Percentiles rank a stretch among this genome's conserved stretches.
Evolutionary conservation across 2,797 vertebrate genomes (phyloP).

Genomic region (Microctenopoma steveboyesi): DNA sequence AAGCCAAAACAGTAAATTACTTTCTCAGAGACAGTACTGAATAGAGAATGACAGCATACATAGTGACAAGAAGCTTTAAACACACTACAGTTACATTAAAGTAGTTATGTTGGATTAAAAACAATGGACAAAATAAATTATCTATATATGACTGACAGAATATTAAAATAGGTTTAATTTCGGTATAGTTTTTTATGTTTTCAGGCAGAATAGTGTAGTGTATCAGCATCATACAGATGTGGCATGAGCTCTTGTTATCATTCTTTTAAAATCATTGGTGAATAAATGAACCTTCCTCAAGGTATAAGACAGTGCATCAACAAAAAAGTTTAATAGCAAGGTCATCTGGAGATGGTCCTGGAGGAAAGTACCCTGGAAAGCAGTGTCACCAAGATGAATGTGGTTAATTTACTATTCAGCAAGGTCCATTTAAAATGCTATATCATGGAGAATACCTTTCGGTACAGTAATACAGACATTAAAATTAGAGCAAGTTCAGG

Average conservation of each 20-base stretch:
- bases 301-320: constrained; percentile 60
- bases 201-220: constrained; percentile 4
- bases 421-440: constrained; percentile 82
- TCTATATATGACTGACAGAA: neutral
- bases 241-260: constrained; percentile 19
- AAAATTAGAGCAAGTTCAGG: constrained; percentile 71
- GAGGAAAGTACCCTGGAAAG: constrained; percentile 71
- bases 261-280: constrained; percentile 34
- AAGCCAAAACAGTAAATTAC: constrained; percentile 14
- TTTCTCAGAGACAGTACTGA: neutral
- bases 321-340: constrained; percentile 78
- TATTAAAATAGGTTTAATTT: neutral
- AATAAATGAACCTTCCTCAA: constrained; percentile 60
- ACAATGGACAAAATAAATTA: neutral
- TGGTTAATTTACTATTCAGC: constrained; percentile 81
- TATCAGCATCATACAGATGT: constrained; percentile 9
- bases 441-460: constrained; percentile 76
- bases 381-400: constrained; percentile 83
- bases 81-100: neutral
- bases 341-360: constrained; percentile 77
- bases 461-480: constrained; percentile 76
- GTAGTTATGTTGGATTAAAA: neutral
- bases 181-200: constrained; percentile 11
- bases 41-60: neutral
- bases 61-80: neutral